These are phyloP conservation scores for Drosophila anomalata DNA, from an alignment of 2,888 invertebrate genomes.

Conservation along the genomic window DNA sequence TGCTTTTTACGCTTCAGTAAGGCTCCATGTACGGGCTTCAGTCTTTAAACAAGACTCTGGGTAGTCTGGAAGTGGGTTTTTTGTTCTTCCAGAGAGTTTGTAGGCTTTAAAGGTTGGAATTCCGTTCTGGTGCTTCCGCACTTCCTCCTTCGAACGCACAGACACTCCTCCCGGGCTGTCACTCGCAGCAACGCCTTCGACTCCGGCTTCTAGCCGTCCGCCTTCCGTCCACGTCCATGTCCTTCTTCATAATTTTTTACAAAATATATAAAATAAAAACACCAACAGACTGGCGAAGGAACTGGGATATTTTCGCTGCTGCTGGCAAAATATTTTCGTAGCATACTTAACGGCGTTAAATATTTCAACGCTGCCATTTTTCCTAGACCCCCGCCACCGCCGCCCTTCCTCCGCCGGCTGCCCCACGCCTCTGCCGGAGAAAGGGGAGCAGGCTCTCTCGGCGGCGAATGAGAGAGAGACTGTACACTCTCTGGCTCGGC, in stretches of 20 bases:
- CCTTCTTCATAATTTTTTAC: background rate
- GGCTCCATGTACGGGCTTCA: background rate
- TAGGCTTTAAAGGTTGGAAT: background rate
- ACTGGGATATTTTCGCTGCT: slow-evolving; percentile 7
- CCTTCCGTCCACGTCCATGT: background rate
- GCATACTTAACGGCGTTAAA: slow-evolving; percentile 79
- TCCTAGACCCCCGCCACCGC: slow-evolving; percentile 27
- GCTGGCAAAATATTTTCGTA: slow-evolving; percentile 65
- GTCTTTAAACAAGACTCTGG: no score
- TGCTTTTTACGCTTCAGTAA: background rate
- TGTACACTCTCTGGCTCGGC: slow-evolving; percentile 16
- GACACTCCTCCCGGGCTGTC: slow-evolving; percentile 47
- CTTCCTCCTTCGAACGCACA: slow-evolving; percentile 6
- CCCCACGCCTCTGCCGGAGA: background rate
- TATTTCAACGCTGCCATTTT: slow-evolving; percentile 79
- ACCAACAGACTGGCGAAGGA: background rate
- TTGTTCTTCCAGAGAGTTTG: background rate
- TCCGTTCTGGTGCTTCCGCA: background rate
- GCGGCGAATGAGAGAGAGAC: slow-evolving; percentile 18
- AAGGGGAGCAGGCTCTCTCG: slow-evolving; percentile 11
- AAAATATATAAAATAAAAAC: slow-evolving; percentile 5
- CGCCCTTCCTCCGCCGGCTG: background rate
- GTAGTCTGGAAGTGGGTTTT: background rate
- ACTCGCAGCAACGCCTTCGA: slow-evolving; percentile 71
- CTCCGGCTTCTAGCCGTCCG: slow-evolving; percentile 2